Percentiles rank a stretch among this genome's conserved stretches.
Conservation (phyloP, 37 sponge, comb jelly and placozoan genomes). For the Beroe forskalii region DNA sequence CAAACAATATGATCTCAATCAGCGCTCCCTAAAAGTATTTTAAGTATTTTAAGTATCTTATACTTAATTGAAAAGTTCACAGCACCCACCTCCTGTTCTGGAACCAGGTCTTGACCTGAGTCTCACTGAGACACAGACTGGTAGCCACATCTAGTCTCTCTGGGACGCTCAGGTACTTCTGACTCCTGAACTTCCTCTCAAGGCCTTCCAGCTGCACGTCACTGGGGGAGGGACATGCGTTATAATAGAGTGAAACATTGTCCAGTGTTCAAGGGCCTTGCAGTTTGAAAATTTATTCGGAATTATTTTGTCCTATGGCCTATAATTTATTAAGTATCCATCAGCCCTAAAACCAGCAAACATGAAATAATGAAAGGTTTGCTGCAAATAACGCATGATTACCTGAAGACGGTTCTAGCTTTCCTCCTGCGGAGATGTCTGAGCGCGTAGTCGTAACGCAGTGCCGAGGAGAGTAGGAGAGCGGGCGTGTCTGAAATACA, state of each 20-base stretch:
- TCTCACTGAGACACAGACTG: conserved; percentile 60
- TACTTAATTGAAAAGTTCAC: too few species aligned
- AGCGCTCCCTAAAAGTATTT: too few species aligned
- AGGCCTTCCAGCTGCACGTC: conserved; percentile 50
- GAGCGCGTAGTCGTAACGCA: conserved; percentile 59
- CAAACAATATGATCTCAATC: too few species aligned
- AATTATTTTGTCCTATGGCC: too few species aligned
- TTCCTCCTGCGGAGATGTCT: conserved; percentile 50
- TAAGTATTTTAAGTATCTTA: too few species aligned
- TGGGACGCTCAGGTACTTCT: conserved; percentile 62
- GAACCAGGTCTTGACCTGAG: conserved; percentile 65
- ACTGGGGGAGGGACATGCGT: conserved; percentile 7
- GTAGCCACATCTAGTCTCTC: conserved; percentile 45
- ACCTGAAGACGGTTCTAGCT: conserved; percentile 58
- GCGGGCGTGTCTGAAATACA: conserved; percentile 40
- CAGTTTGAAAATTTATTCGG: too few species aligned
- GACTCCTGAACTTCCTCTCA: conserved; percentile 58
- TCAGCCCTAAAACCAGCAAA: too few species aligned
- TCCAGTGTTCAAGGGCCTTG: too few species aligned
- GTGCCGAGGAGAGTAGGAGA: conserved; percentile 28
- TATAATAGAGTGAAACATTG: too few species aligned
- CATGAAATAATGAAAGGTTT: too few species aligned
- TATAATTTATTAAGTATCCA: too few species aligned
- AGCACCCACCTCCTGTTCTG: conserved; percentile 41
- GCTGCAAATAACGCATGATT: too few species aligned